Conservation (phyloP, 2,888 invertebrate species). For the Mythimna pallens region DNA sequence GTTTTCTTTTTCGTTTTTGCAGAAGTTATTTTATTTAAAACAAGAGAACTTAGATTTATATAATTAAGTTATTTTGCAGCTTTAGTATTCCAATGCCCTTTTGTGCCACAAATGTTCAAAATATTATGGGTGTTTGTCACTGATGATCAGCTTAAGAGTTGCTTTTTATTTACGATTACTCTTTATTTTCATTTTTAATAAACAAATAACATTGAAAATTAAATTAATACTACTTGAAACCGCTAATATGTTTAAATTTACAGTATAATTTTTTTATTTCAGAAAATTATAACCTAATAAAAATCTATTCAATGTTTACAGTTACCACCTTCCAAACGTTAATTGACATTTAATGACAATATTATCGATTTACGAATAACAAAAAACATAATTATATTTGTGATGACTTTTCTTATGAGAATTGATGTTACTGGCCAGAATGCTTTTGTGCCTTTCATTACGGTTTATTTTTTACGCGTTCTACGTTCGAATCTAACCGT, state of each 20-base stretch:
- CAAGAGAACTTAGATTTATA: not conserved
- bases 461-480: constrained; percentile 65
- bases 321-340: not conserved
- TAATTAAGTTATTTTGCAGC: not conserved
- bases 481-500: constrained; percentile 55
- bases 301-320: constrained; percentile 3
- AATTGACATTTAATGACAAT: constrained; percentile 27
- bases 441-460: constrained; percentile 43
- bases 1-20: not conserved
- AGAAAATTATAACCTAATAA: not conserved
- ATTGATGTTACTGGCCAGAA: constrained; percentile 14
- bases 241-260: not conserved
- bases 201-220: too few species aligned
- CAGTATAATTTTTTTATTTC: not conserved
- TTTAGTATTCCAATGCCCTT: too few species aligned
- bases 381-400: constrained; percentile 23
- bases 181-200: not conserved
- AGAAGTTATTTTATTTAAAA: not conserved
- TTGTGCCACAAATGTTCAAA: too few species aligned
- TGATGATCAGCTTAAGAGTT: not conserved
- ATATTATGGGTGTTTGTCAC: too few species aligned
- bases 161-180: not conserved
- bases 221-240: not conserved
- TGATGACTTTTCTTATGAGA: not conserved
- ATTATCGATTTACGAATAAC: constrained; percentile 4